phyloP scores from a whole-genome alignment of 64 coral and sea anemone species.

The Exaiptasia diaphana region DNA sequence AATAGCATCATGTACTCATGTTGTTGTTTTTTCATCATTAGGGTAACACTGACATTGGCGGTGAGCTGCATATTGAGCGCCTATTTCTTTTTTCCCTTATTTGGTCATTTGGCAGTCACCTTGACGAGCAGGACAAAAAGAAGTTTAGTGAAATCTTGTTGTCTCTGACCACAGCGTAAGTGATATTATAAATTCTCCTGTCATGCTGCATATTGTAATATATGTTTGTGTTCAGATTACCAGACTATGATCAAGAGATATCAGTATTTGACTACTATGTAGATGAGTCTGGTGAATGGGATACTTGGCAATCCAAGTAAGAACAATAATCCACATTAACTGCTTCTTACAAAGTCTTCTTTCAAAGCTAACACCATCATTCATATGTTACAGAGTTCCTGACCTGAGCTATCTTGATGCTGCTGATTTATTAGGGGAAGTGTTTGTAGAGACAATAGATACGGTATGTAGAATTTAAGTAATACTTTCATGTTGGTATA shows the following conservation, averaged over 20 bases:
- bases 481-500: neutral
- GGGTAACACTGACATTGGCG: slow-evolving; percentile 84
- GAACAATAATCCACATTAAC: no score
- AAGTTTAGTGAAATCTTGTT: slow-evolving; percentile 82
- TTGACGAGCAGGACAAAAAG: slow-evolving; percentile 82
- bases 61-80: slow-evolving; percentile 86
- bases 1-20: neutral
- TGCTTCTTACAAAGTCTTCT: no score
- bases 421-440: slow-evolving; percentile 86
- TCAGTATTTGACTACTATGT: slow-evolving; percentile 99
- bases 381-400: slow-evolving; percentile 79
- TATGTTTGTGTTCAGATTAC: slow-evolving; percentile 53
- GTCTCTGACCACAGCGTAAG: slow-evolving; percentile 85
- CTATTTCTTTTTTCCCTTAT: slow-evolving; percentile 88
- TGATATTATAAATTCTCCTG: neutral
- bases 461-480: slow-evolving; percentile 37
- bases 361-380: no score
- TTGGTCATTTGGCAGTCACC: slow-evolving; percentile 80
- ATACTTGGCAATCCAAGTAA: slow-evolving; percentile 89
- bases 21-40: neutral
- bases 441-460: slow-evolving; percentile 89
- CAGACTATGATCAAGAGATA: slow-evolving; percentile 97
- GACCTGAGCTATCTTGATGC: slow-evolving; percentile 97
- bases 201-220: neutral
- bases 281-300: slow-evolving; percentile 99